Base-by-base conservation (phyloP, 2,888 invertebrate genomes). In the Diaprepes abbreviatus region DNA sequence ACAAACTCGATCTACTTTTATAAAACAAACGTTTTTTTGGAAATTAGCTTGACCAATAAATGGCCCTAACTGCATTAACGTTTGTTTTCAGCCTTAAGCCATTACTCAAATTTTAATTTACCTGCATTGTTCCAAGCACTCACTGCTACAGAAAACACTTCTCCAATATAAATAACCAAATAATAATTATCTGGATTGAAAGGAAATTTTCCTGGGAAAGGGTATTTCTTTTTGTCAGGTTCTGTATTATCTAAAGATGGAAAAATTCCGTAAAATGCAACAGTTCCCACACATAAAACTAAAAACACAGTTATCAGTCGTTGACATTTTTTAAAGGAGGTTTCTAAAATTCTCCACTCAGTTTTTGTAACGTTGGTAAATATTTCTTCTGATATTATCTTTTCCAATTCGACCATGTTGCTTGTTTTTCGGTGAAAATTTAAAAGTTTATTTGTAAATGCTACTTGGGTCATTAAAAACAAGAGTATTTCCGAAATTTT, bases 161-260 rank as follows among this genome's bases (percentile, higher is more conserved):
- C 66, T 7, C 28, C 50, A 38, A 59, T 21, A 67, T 64, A 74
- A 16, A 75, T 66, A 6, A 54, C 9, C 6, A 63, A 24, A 58
- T 73, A 76, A 68, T 73, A 71, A 6, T 74, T 50, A 40, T 73
- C 70, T 9, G 71, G 62, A 58, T 75, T 66, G 52, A 75, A 75
- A 1, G 76, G 76, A 40, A 73, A 74, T 65, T 72, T 72, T 17
- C 73, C 65, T 0, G 72, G 74, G 21, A 75, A 45, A 5, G 73
- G 74, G 50, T 75, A 73, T 5, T 66, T 66, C 45, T 69, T 70
- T 7, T 1, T 68, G 40, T 52, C 70, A 9, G 40, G 28, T 6
- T 28, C 6, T 4, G 10, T 50, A 36, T 63, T 50, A 16, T 75
- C 73, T 1, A 73, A 7, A 12, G 69, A 45, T 4, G 76, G 74